phyloP scores from a whole-genome alignment of 2,113 vertebrate species.

The Thunnus thynnus region DNA sequence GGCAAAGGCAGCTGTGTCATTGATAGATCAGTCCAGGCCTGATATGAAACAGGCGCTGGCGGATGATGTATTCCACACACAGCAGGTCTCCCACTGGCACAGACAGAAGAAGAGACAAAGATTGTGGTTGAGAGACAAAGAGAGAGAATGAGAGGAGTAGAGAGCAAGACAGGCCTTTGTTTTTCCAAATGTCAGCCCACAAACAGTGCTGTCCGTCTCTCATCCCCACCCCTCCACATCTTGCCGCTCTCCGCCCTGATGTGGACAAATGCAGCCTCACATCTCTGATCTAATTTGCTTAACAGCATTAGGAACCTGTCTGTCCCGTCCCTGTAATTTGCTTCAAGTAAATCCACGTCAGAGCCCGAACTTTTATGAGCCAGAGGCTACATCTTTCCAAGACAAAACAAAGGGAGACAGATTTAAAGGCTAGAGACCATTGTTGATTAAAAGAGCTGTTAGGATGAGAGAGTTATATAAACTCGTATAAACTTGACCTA shows the following conservation, averaged over 20 bases:
- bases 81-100: slow-evolving; percentile 47
- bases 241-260: slow-evolving; percentile 40
- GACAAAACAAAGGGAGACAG: slow-evolving; percentile 50
- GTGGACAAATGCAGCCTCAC: slow-evolving; percentile 79
- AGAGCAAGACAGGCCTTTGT: slow-evolving; percentile 49
- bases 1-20: slow-evolving; percentile 83
- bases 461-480: background rate
- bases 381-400: slow-evolving; percentile 58
- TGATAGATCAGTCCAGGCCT: slow-evolving; percentile 83
- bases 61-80: slow-evolving; percentile 79
- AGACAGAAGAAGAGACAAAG: slow-evolving; percentile 44
- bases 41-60: slow-evolving; percentile 82
- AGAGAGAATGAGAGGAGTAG: slow-evolving; percentile 17
- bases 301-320: slow-evolving; percentile 85
- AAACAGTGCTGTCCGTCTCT: slow-evolving; percentile 37
- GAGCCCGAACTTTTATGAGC: slow-evolving; percentile 69
- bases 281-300: slow-evolving; percentile 85
- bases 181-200: slow-evolving; percentile 57
- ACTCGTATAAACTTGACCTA: background rate
- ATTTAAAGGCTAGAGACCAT: slow-evolving; percentile 45
- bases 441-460: slow-evolving; percentile 31
- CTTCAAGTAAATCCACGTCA: slow-evolving; percentile 73
- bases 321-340: slow-evolving; percentile 73
- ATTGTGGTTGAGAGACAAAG: slow-evolving; percentile 41
- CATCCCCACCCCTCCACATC: slow-evolving; percentile 30